Base-by-base conservation (phyloP, 2,113 vertebrate genomes). In the Neolamprologus modestus region DNA sequence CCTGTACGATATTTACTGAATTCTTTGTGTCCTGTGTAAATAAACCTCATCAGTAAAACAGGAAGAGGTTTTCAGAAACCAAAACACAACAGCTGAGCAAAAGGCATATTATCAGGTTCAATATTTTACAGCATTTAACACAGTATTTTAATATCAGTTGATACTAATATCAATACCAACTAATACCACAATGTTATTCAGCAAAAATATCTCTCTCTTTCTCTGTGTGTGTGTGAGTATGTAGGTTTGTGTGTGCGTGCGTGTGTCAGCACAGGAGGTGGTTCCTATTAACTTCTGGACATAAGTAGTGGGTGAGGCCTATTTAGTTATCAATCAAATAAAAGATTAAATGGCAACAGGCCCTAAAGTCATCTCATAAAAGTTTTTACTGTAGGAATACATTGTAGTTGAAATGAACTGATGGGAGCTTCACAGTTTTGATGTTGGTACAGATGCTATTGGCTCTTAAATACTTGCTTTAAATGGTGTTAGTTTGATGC, bases 401-500 rank as follows among this genome's bases (percentile, higher is more conserved):
- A 84, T 92, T 88, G 73, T 89, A 85, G 85, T 84, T 82, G 14
- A 66, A 63, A 53, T 79, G 52, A 37, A n/a, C 11, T 6, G 16
- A 45, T 7, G 4, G 26, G n/a, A 47, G 42, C 24, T 79, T 52
- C 66, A 85, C 54, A 83, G 35, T 89, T 54, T 81, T 17, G 73
- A 55, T 82, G 85, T 35, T 59, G 40, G 85, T 84, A 73, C 66
- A 82, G 50, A 85, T 93, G 88, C 85, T 88, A 82, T 50, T 42
- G 57, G 57, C 73, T 37, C 54, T 83, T 47, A 91, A 73, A 94
- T 87, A 84, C 84, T 14, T 78, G 84, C 83, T 90, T 88, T 82
- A 89, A 87, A 91, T 37, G 45, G 33, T 47, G 80, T 76, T 81
- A 84, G 57, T 82, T 31, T 86, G 87, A 87, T 3, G 28, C 87